phyloP scores from a whole-genome alignment of 64 coral and sea anemone species.

The Montipora capricornis region DNA sequence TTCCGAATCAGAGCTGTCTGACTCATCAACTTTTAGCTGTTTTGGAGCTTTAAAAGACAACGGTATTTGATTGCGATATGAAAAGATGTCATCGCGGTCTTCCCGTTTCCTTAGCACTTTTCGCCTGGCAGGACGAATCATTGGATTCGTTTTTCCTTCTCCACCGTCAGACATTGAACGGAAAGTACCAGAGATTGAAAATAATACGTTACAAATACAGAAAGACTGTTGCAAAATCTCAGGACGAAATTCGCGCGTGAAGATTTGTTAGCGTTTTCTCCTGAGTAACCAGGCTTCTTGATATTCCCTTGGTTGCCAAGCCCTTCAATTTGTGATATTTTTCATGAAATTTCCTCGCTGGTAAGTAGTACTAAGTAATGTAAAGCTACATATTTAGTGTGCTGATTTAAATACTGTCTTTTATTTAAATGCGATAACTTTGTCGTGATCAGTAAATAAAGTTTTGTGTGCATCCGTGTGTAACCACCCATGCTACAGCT shows the following conservation, averaged over 20 bases:
- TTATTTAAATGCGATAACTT: too few relatives aligned
- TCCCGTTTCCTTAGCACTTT: conserved; percentile 22
- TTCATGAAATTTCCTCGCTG: neutral
- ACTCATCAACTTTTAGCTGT: neutral
- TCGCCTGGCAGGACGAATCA: neutral
- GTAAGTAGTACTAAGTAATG: neutral
- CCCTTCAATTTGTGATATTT: neutral
- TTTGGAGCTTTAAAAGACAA: conserved; percentile 20
- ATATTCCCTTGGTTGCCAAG: neutral
- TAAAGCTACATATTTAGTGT: too few relatives aligned
- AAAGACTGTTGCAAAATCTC: neutral
- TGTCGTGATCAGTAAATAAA: too few relatives aligned
- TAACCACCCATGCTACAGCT: too few relatives aligned
- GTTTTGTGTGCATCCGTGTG: too few relatives aligned
- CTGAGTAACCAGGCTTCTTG: conserved; percentile 5
- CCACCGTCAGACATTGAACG: conserved; percentile 10
- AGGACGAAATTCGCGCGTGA: conserved; percentile 15
- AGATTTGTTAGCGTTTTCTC: neutral
- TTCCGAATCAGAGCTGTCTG: conserved; percentile 36
- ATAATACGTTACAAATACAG: neutral
- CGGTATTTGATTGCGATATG: conserved; percentile 18
- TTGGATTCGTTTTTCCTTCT: neutral
- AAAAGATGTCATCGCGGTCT: conserved; percentile 47
- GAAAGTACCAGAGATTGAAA: neutral
- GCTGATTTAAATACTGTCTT: too few relatives aligned